Evolutionary conservation across 2,888 invertebrate species (phyloP).

Genomic region (Brachycybe producta): DNA sequence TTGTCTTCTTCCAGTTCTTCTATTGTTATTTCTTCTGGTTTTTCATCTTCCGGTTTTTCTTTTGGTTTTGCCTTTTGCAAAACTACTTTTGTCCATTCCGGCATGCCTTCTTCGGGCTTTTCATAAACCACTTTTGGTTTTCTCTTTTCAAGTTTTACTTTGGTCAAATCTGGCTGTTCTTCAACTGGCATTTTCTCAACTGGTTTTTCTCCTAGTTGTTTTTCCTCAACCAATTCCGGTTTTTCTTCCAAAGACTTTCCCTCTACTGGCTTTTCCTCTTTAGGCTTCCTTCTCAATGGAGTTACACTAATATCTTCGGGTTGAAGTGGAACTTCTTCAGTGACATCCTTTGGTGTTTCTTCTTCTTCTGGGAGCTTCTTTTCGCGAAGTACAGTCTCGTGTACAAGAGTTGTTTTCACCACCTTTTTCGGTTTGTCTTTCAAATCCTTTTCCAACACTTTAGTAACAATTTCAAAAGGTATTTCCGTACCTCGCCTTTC

Average conservation of each 20-base stretch:
- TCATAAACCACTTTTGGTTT: too few species aligned
- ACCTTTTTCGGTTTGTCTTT: too few species aligned
- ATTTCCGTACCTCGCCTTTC: too few species aligned
- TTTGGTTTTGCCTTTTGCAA: slow-evolving; percentile 1
- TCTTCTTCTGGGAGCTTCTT: too few species aligned
- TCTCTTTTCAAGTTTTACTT: slow-evolving; percentile 18
- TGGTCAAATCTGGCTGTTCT: background rate
- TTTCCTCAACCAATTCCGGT: slow-evolving; percentile 10
- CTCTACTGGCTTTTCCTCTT: slow-evolving; percentile 33
- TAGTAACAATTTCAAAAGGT: too few species aligned
- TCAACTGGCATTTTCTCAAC: slow-evolving; percentile 1
- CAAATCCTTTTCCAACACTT: too few species aligned
- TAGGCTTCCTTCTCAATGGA: background rate
- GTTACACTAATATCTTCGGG: background rate
- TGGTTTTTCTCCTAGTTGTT: slow-evolving; percentile 2
- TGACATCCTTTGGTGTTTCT: background rate
- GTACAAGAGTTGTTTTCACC: too few species aligned
- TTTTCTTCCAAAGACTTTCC: too few species aligned
- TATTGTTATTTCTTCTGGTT: background rate
- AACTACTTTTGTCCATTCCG: slow-evolving; percentile 10
- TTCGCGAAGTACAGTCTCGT: too few species aligned
- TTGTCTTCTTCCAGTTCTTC: background rate
- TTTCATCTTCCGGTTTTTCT: slow-evolving; percentile 12
- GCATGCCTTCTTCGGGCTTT: slow-evolving; percentile 20
- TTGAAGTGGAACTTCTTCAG: slow-evolving; percentile 2